These are phyloP conservation scores for Mythimna ferrago DNA, from an alignment of 2,888 invertebrate genomes.

Conservation along the genomic window DNA sequence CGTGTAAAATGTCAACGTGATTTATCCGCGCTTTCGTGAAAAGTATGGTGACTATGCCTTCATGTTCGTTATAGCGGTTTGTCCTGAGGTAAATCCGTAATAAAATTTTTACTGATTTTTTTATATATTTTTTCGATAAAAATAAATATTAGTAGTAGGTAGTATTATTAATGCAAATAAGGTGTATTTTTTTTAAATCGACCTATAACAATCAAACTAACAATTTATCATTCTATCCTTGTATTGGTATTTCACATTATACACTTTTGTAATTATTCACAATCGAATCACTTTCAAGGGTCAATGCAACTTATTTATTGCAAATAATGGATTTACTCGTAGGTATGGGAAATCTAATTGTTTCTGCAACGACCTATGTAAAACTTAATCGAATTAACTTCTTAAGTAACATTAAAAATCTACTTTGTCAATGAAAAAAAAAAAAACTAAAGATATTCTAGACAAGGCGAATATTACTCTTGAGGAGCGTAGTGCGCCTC, in stretches of 20 bases:
- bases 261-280: not conserved
- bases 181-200: too few relatives aligned
- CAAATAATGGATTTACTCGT: not conserved
- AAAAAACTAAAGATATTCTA: too few relatives aligned
- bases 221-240: too few relatives aligned
- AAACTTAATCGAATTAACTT: not conserved
- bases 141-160: too few relatives aligned
- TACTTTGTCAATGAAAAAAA: too few relatives aligned
- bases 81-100: not conserved
- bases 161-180: too few relatives aligned
- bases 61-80: not conserved
- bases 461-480: too few relatives aligned
- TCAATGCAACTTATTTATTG: slow-evolving; percentile 12
- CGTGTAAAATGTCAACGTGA: slow-evolving; percentile 73
- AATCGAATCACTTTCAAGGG: not conserved
- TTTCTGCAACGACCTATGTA: not conserved
- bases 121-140: not conserved
- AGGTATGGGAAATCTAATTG: slow-evolving; percentile 2
- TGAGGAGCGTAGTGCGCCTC: too few relatives aligned
- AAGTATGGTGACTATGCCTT: slow-evolving; percentile 55
- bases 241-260: too few relatives aligned
- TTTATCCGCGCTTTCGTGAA: slow-evolving; percentile 66
- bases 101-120: not conserved
- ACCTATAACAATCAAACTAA: too few relatives aligned
- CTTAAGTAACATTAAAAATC: too few relatives aligned